Base-by-base conservation (phyloP, 1,140 invertebrate species). In the Caenorhabditis briggsae region DNA sequence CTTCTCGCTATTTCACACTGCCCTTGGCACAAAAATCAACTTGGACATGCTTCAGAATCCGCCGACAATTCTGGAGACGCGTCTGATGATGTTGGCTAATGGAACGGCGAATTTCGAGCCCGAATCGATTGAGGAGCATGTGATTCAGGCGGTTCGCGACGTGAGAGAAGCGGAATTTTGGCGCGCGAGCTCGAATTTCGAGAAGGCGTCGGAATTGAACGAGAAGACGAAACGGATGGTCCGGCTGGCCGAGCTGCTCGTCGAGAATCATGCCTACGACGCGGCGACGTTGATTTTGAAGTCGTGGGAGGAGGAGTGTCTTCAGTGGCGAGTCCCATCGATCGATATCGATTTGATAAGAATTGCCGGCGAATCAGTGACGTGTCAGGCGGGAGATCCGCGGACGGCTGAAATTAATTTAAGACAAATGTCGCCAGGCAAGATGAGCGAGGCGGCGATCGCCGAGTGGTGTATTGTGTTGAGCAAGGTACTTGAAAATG, bases 281-380 rank as follows among this genome's bases (percentile, higher is more conserved):
- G 70, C 70, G n/a, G 70, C 70, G 3, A 50, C 5, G 2, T 18
- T 50, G 7, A n/a, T 78, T 41, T 46, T 78, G 9, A 53, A 78
- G 3, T 20, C 70, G 20, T 78, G 70, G 70, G 70, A 78, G 14
- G 18, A 78, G 14, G 70, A 78, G 20, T 78, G 43, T 48, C n/a
- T 78, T 2, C 6, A 50, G 11, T 78, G 70, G 70, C 50, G 20
- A 12, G 12, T 46, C 33, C 33, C 33, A 46, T 53, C 46, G 46
- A 78, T 78, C 11, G 70, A 78, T 50, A 53, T 50, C 46, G 70
- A 78, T 25, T 53, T 78, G 23, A 78, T 78, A 2, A 14, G 70
- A 50, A 78, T 78, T 11, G 48, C n/a, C 18, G 53, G 23, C 5
- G 46, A 50, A 50, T 50, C 12, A 11, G 70, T 78, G 43, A 78